phyloP scores from a whole-genome alignment of 1,140 invertebrate species.

The Spodoptera frugiperda region DNA sequence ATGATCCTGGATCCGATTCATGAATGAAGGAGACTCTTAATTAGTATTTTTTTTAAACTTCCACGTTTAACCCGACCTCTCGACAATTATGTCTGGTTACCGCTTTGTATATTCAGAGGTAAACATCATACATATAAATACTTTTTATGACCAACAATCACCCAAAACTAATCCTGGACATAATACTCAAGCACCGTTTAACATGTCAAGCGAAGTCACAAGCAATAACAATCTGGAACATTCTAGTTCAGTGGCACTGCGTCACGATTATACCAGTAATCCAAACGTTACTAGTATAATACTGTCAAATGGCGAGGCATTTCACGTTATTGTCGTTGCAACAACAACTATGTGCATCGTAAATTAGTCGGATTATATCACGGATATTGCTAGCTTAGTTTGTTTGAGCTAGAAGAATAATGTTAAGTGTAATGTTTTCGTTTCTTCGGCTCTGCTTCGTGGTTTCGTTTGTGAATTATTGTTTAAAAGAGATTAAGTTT shows the following conservation, averaged over 20 bases:
- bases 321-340: slow-evolving; percentile 21
- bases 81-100: no score
- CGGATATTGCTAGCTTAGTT: slow-evolving; percentile 41
- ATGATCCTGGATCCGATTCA: no score
- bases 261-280: slow-evolving; percentile 44
- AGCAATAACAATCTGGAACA: neutral
- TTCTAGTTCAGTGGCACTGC: slow-evolving; percentile 28
- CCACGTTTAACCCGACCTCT: no score
- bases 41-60: no score
- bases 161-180: neutral
- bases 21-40: no score
- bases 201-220: slow-evolving; percentile 23
- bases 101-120: no score
- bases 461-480: no score
- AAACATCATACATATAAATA: no score
- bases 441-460: neutral
- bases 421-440: slow-evolving; percentile 12
- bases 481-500: no score
- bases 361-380: slow-evolving; percentile 43
- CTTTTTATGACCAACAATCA: neutral
- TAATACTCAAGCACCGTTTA: slow-evolving; percentile 9
- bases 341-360: slow-evolving; percentile 17
- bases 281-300: slow-evolving; percentile 45
- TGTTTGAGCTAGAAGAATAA: slow-evolving; percentile 29
- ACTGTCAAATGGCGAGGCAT: slow-evolving; percentile 45